These are phyloP conservation scores for Gandaritis pyraliata DNA, from an alignment of 2,888 invertebrate species.

Conservation along the genomic window DNA sequence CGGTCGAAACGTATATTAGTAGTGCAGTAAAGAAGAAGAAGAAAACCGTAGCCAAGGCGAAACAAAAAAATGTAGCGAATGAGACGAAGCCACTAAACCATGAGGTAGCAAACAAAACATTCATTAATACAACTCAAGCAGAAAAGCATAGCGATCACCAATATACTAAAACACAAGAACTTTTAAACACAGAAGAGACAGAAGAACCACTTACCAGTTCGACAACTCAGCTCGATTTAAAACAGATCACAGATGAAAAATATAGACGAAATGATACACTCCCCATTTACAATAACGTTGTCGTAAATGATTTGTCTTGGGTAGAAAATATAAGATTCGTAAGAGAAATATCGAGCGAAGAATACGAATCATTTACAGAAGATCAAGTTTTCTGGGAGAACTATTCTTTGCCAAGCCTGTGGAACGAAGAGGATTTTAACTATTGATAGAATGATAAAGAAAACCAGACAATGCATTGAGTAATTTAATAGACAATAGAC, in stretches of 20 bases:
- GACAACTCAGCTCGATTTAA: background rate
- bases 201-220: constrained; percentile 13
- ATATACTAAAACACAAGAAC: background rate
- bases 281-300: constrained; percentile 21
- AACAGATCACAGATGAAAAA: background rate
- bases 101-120: background rate
- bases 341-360: constrained; percentile 57
- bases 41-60: constrained; percentile 2
- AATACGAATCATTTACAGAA: constrained; percentile 47
- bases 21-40: background rate
- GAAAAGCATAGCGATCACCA: constrained; percentile 4
- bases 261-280: background rate
- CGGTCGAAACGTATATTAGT: background rate
- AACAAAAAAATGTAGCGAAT: constrained; percentile 5
- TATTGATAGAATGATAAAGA: constrained; percentile 20
- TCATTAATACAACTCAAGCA: background rate
- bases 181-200: too few species aligned
- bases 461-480: constrained; percentile 41
- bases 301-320: constrained; percentile 58
- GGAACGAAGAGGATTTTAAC: constrained; percentile 55
- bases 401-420: constrained; percentile 54
- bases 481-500: constrained; percentile 36
- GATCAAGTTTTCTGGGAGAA: constrained; percentile 65
- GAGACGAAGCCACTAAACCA: background rate
- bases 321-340: constrained; percentile 64